A percentile compares a stretch with the other conserved stretches of the same genome.
Conservation (phyloP, 35 echinoderm and acorn worm species). For the Lytechinus variegatus region DNA sequence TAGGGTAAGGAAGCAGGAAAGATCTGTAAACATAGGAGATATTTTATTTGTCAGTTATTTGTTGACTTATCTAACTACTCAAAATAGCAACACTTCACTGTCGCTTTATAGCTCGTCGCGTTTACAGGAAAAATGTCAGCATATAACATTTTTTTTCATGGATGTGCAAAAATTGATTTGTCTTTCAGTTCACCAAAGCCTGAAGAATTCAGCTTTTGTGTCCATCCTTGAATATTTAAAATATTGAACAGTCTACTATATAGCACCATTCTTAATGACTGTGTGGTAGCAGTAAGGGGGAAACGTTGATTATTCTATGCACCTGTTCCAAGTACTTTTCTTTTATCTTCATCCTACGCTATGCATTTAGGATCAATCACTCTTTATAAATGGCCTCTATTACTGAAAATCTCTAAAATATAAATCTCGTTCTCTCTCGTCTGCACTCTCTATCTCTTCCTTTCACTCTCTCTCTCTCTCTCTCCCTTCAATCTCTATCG, state of each 20-base stretch:
- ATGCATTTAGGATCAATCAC: constrained; percentile 48
- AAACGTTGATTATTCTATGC: constrained; percentile 46
- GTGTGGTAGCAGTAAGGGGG: background rate
- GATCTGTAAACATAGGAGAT: background rate
- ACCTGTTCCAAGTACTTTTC: constrained; percentile 19
- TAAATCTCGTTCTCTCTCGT: background rate
- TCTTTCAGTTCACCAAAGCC: background rate
- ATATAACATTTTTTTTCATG: background rate
- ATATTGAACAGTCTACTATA: constrained; percentile 11
- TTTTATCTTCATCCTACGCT: constrained; percentile 31
- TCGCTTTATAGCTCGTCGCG: background rate
- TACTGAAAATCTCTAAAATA: constrained; percentile 19
- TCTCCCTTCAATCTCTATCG: no score
- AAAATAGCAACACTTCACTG: background rate
- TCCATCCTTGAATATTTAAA: background rate
- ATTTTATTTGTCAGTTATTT: background rate
- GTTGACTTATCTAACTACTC: background rate
- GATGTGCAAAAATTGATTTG: constrained; percentile 19
- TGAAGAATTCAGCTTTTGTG: constrained; percentile 10
- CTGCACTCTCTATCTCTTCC: background rate
- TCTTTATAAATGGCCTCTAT: constrained; percentile 40
- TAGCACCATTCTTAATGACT: constrained; percentile 19
- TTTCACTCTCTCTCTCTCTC: background rate
- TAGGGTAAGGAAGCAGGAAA: background rate
- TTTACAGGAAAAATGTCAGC: background rate